A percentile compares a stretch with the other conserved stretches of the same genome.
These are phyloP conservation scores for Platerodrilus igneus DNA, from an alignment of 2,888 invertebrate genomes.

Conservation along the genomic window DNA sequence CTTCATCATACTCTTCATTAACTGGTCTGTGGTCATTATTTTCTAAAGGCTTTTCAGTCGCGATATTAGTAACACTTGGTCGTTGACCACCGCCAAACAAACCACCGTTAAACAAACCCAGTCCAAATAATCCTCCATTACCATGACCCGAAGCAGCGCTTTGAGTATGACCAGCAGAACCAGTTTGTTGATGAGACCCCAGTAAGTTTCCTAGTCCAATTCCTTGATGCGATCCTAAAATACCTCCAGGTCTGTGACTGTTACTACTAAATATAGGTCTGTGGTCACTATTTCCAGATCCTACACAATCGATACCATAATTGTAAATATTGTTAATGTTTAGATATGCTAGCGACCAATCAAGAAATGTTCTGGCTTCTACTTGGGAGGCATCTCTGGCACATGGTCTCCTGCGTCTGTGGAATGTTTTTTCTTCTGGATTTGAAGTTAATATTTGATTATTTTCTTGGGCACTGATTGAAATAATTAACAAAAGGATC, in stretches of 20 bases:
- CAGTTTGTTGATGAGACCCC: not conserved
- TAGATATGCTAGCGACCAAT: slow-evolving; percentile 21
- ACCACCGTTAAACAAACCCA: slow-evolving; percentile 8
- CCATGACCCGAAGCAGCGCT: no score
- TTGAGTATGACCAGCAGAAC: no score
- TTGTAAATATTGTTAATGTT: slow-evolving; percentile 24
- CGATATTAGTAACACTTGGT: no score
- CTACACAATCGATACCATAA: slow-evolving; percentile 3
- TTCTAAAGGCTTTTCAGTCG: slow-evolving; percentile 1
- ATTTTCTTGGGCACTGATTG: no score
- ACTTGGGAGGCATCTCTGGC: slow-evolving; percentile 4
- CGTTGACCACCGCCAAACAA: not conserved
- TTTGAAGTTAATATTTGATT: no score
- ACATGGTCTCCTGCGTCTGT: slow-evolving; percentile 5
- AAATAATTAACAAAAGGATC: no score
- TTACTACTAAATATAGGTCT: not conserved
- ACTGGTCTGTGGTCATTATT: slow-evolving; percentile 19
- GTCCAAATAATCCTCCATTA: slow-evolving; percentile 10
- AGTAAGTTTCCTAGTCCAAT: no score
- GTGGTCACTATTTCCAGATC: slow-evolving; percentile 1
- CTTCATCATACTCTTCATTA: slow-evolving; percentile 23
- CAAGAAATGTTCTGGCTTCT: slow-evolving; percentile 24
- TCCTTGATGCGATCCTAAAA: not conserved
- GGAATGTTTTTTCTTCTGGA: no score
- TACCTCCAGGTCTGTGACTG: not conserved